Percentiles rank a stretch among this genome's conserved stretches.
These are phyloP conservation scores for Thamnophis sirtalis DNA, from an alignment of 2,113 vertebrate genomes.

Conservation along the genomic window DNA sequence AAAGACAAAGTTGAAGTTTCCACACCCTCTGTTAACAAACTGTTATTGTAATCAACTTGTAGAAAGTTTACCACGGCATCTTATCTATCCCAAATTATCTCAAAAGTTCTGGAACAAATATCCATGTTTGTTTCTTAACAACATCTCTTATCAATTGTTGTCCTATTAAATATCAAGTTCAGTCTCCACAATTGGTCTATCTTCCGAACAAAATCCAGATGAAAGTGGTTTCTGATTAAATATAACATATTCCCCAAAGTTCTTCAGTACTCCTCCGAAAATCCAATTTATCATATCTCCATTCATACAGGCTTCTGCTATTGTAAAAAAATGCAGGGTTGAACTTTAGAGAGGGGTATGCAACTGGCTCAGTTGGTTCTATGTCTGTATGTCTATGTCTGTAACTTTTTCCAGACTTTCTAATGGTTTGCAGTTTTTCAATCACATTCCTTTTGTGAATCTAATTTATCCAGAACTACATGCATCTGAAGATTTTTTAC, in stretches of 20 bases:
- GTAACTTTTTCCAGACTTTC: neutral
- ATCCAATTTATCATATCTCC: neutral
- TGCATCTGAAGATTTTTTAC: neutral
- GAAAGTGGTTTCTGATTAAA: neutral
- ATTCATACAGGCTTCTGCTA: neutral
- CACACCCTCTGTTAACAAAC: neutral
- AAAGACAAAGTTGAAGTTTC: neutral
- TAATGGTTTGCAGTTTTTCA: neutral
- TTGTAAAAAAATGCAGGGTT: neutral
- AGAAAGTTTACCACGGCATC: neutral
- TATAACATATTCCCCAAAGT: neutral
- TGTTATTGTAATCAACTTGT: neutral
- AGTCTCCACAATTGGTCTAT: neutral
- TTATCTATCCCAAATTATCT: neutral
- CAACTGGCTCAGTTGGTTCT: neutral
- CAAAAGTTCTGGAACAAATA: neutral
- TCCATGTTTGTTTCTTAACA: neutral
- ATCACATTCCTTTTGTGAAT: neutral
- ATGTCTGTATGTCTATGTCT: no score
- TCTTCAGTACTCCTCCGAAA: neutral
- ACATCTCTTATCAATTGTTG: neutral
- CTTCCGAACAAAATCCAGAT: neutral
- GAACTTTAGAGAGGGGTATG: neutral
- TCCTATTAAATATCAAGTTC: neutral
- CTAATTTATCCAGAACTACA: neutral